Conservation (phyloP, 2,888 invertebrate genomes). For the Sericinus montela region DNA sequence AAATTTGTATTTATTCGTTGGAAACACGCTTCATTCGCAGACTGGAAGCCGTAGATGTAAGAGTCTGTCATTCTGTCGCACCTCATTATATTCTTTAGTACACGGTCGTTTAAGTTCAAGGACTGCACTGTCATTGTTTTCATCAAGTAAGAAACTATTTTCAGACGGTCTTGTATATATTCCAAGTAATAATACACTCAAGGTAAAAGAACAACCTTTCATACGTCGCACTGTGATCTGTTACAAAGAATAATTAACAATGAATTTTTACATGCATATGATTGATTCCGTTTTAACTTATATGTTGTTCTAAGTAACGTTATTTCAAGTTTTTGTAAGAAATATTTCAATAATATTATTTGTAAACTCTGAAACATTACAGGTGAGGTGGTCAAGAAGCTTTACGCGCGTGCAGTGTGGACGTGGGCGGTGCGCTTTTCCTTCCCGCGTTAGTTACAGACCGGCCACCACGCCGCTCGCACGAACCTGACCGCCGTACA, state of each 20-base stretch:
- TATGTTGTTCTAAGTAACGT: too few species aligned
- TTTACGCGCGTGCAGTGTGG: conserved; percentile 28
- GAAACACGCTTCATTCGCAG: conserved; percentile 48
- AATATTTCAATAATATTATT: conserved; percentile 1
- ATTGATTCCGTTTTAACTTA: too few species aligned
- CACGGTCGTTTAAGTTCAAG: conserved; percentile 60
- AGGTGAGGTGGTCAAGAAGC: conserved; percentile 50
- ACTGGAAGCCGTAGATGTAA: conserved; percentile 46
- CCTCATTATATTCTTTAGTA: conserved; percentile 34
- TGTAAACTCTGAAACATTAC: conserved; percentile 52
- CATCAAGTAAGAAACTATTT: conserved; percentile 39
- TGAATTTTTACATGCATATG: conserved; percentile 2
- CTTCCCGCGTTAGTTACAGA: conserved; percentile 60
- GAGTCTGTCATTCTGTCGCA: conserved; percentile 34
- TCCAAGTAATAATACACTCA: conserved; percentile 13
- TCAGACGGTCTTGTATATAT: conserved; percentile 8
- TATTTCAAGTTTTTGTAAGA: too few species aligned
- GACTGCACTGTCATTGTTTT: conserved; percentile 39
- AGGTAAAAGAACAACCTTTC: conserved; percentile 14
- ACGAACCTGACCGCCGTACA: conserved; percentile 74
- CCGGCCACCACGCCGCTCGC: conserved; percentile 73
- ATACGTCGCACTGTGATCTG: conserved; percentile 5
- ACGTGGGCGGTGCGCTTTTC: conserved; percentile 51
- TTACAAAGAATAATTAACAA: conserved; percentile 19
- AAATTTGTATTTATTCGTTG: conserved; percentile 52